A percentile compares a stretch with the other conserved stretches of the same genome.
Conservation (phyloP, 2,113 vertebrate genomes). For the Leucopternis melanops region DNA sequence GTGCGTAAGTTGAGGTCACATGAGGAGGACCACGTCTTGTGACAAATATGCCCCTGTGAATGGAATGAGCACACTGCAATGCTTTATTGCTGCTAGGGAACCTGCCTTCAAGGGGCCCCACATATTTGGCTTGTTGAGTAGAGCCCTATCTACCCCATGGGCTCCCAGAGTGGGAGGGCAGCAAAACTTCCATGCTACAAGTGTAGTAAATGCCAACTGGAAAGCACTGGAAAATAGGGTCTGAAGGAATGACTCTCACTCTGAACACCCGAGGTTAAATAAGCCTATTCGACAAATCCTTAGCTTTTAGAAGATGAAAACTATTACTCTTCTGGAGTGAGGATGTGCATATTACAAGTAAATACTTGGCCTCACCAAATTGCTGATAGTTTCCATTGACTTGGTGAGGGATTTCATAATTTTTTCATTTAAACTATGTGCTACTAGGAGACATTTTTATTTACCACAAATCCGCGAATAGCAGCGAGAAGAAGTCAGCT, state of each 20-base stretch:
- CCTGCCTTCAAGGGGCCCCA: not conserved
- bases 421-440: not conserved
- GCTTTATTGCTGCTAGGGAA: not conserved
- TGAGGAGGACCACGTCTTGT: not conserved
- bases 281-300: not conserved
- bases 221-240: not conserved
- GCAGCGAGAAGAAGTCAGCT: slow-evolving; percentile 72
- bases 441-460: not conserved
- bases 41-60: not conserved
- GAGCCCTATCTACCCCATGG: not conserved
- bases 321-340: not conserved
- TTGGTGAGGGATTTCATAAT: not conserved
- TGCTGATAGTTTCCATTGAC: not conserved
- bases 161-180: not conserved
- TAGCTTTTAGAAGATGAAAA: not conserved
- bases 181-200: not conserved
- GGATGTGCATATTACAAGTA: not conserved
- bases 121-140: not conserved
- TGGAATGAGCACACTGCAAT: not conserved
- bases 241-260: not conserved
- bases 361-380: not conserved
- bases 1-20: not conserved
- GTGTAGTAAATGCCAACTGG: not conserved
- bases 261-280: not conserved
- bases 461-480: slow-evolving; percentile 53